phyloP scores from a whole-genome alignment of 2,113 vertebrate species.

The Mastomys coucha region DNA sequence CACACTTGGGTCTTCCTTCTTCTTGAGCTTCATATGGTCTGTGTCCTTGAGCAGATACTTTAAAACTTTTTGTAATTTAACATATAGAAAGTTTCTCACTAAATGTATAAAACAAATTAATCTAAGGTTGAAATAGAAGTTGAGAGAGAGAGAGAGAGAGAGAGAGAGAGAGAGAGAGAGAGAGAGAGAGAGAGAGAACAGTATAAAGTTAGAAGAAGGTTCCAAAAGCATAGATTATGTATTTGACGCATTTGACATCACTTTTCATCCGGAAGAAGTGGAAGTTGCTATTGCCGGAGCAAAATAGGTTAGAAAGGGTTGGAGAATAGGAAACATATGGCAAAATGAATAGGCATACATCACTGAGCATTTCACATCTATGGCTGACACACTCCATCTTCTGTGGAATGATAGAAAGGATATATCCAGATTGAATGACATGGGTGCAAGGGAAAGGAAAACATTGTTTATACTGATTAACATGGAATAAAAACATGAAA shows the following conservation, averaged over 20 bases:
- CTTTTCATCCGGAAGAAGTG: neutral
- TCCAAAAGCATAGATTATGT: neutral
- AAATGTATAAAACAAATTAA: neutral
- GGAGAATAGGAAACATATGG: neutral
- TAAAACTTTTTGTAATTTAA: neutral
- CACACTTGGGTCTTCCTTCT: too few species aligned
- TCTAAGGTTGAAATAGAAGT: neutral
- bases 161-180: too few species aligned
- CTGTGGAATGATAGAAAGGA: fast-evolving
- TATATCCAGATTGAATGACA: neutral
- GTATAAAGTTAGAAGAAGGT: neutral
- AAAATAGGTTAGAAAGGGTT: neutral
- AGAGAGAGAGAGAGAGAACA: neutral
- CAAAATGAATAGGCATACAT: neutral
- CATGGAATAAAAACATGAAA: neutral
- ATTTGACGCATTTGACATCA: neutral
- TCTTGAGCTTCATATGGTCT: too few species aligned
- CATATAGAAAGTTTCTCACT: neutral
- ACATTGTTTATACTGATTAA: neutral
- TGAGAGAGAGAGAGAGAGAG: too few species aligned
- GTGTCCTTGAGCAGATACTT: neutral
- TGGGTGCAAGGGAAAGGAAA: neutral
- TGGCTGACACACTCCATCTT: too few species aligned
- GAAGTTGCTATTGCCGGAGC: neutral
- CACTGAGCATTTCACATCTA: neutral